Conservation (phyloP, 2,113 vertebrate species). For the Tragelaphus strepsiceros region DNA sequence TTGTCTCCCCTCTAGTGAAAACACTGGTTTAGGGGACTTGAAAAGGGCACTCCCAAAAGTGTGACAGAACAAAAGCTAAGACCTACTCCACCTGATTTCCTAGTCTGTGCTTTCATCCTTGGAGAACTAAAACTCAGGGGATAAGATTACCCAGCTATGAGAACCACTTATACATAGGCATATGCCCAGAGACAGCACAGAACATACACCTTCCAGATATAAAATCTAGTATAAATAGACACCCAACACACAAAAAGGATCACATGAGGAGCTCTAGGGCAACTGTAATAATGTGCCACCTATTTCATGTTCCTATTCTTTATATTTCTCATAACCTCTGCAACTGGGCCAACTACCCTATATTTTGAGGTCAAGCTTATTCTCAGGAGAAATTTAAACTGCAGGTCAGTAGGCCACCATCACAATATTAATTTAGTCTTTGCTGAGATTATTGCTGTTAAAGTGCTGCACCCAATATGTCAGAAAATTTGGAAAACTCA, state of each 20-base stretch:
- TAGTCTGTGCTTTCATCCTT: background rate
- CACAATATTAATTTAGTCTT: background rate
- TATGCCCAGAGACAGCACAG: background rate
- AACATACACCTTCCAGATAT: background rate
- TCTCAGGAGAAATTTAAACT: constrained; percentile 19
- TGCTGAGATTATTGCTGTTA: background rate
- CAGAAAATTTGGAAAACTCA: background rate
- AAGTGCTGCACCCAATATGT: background rate
- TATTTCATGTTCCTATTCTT: background rate
- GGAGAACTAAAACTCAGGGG: background rate
- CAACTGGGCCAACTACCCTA: background rate
- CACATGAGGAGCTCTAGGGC: background rate
- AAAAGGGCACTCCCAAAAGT: background rate
- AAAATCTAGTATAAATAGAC: background rate
- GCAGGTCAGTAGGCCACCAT: background rate
- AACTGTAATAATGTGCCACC: background rate
- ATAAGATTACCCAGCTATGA: background rate
- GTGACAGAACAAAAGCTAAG: constrained; percentile 10
- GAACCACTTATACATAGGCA: background rate
- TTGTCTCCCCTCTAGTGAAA: background rate
- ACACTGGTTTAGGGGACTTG: background rate
- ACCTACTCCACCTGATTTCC: background rate
- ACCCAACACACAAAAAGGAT: background rate
- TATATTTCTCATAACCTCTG: background rate
- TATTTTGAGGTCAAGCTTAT: background rate